Conservation (phyloP, 2,113 vertebrate species). For the Pachyramphus minor region DNA sequence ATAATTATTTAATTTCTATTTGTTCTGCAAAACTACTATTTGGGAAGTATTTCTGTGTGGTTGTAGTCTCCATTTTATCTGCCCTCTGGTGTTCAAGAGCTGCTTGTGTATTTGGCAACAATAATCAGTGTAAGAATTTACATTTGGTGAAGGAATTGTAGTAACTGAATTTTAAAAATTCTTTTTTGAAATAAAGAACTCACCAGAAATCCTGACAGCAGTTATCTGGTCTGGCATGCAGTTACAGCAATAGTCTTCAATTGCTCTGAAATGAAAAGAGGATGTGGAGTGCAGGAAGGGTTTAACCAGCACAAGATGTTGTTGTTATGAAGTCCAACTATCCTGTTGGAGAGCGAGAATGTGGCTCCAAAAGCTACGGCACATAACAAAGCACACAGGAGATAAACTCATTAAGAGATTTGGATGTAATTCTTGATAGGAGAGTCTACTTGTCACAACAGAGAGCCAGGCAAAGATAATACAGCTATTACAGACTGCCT, state of each 20-base stretch:
- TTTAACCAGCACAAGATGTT: background rate
- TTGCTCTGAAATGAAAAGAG: background rate
- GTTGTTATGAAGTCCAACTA: background rate
- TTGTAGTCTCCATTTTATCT: background rate
- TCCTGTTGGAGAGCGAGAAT: background rate
- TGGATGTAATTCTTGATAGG: background rate
- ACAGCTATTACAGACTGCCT: background rate
- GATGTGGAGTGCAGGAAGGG: background rate
- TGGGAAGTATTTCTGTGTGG: background rate
- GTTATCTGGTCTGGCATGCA: background rate
- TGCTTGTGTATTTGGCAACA: background rate
- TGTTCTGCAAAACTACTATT: background rate
- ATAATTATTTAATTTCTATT: background rate
- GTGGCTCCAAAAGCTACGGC: background rate
- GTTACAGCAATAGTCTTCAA: background rate
- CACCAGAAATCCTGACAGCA: background rate
- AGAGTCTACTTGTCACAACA: background rate
- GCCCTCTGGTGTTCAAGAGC: background rate
- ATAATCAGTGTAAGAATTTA: background rate
- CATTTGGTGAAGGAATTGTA: background rate
- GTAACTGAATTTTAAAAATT: background rate
- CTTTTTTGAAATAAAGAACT: background rate
- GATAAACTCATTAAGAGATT: background rate
- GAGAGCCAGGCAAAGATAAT: background rate
- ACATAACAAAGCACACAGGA: background rate